phyloP scores from a whole-genome alignment of 2,797 vertebrate genomes.

The Sebastes nivosus region DNA sequence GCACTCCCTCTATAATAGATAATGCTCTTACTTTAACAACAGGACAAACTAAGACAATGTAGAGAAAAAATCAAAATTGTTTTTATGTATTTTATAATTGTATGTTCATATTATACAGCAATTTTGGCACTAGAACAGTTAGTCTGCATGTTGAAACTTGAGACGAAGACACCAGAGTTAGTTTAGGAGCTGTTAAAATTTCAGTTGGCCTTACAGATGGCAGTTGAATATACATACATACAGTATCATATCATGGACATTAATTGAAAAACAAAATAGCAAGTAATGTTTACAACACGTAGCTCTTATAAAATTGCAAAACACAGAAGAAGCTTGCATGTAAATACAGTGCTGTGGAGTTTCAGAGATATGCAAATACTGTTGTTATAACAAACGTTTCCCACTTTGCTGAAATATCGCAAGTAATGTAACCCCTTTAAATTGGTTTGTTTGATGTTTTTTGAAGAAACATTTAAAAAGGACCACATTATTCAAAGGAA shows the following conservation, averaged over 20 bases:
- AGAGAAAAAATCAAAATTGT: neutral
- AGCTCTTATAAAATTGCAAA: neutral
- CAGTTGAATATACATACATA: neutral
- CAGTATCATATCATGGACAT: neutral
- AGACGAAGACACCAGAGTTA: neutral
- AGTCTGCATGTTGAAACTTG: neutral
- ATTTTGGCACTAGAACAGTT: neutral
- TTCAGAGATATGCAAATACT: conserved; percentile 54
- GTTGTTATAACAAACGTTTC: conserved; percentile 27
- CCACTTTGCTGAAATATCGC: neutral
- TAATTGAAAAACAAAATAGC: neutral
- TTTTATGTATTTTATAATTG: neutral
- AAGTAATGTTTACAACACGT: neutral
- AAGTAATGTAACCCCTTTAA: neutral
- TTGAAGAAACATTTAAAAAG: neutral
- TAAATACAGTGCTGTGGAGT: neutral
- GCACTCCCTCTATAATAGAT: neutral
- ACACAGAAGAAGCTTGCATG: neutral
- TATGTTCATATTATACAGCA: conserved; percentile 11
- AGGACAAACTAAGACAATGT: neutral
- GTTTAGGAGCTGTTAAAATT: neutral
- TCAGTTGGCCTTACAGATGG: neutral
- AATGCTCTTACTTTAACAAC: neutral
- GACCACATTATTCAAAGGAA: conserved; percentile 29
- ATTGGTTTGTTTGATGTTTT: neutral